These are phyloP conservation scores for Zosterops pallidus DNA, from an alignment of 2,113 vertebrate species.

Conservation along the genomic window DNA sequence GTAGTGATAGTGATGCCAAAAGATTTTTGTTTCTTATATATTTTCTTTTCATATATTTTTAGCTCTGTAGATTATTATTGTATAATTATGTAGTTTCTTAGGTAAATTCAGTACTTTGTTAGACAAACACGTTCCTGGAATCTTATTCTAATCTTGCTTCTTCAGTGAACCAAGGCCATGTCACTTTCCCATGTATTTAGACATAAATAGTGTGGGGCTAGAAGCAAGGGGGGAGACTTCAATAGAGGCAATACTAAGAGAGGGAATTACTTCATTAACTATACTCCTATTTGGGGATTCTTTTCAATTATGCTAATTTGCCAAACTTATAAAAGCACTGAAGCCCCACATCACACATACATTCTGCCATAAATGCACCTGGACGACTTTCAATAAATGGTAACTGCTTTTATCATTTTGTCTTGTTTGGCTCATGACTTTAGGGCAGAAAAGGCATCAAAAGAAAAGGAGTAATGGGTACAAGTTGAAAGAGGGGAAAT, in stretches of 20 bases:
- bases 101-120: background rate
- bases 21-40: background rate
- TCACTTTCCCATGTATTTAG: background rate
- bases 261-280: background rate
- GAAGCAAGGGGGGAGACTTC: background rate
- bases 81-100: background rate
- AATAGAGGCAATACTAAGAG: background rate
- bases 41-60: no score
- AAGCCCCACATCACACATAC: rapidly evolving
- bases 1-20: background rate
- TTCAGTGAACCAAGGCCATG: background rate
- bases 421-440: background rate
- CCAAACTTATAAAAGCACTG: background rate
- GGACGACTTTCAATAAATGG: background rate
- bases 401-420: rapidly evolving
- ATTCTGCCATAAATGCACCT: background rate
- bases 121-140: background rate
- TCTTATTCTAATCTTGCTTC: background rate
- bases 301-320: background rate
- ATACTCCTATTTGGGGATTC: background rate
- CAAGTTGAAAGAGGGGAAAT: background rate
- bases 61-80: background rate
- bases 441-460: background rate
- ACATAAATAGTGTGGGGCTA: background rate
- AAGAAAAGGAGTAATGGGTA: background rate